Conservation (phyloP, 2,113 vertebrate species). For the Prionailurus bengalensis region DNA sequence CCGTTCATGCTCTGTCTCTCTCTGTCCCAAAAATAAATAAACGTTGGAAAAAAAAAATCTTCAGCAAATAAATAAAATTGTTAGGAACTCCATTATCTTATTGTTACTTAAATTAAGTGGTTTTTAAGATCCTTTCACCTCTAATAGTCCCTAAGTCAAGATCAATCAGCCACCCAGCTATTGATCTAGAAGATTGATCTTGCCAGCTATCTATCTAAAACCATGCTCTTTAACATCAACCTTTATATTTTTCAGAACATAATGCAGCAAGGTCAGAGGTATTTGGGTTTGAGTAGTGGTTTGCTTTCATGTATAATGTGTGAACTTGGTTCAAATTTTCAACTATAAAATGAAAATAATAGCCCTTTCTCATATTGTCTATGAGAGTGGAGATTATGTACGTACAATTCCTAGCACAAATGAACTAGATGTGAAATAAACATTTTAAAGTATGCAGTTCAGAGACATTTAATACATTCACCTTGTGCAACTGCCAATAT, state of each 20-base stretch:
- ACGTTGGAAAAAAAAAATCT: slow-evolving; percentile 19
- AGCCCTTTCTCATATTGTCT: neutral
- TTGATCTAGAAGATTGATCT: neutral
- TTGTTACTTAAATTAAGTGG: neutral
- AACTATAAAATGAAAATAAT: neutral
- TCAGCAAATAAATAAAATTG: neutral
- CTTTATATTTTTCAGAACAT: neutral
- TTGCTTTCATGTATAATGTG: neutral
- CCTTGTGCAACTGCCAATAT: neutral
- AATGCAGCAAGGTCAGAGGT: neutral
- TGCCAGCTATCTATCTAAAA: neutral
- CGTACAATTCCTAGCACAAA: neutral
- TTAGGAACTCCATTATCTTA: neutral
- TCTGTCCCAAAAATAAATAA: too few species aligned
- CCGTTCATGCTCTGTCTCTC: too few species aligned
- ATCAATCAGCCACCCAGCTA: neutral
- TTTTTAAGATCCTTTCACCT: neutral
- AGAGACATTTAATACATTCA: neutral
- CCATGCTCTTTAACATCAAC: neutral
- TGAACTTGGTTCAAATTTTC: neutral
- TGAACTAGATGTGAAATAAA: neutral
- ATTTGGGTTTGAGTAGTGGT: neutral
- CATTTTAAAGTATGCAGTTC: neutral
- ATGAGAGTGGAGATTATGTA: neutral
- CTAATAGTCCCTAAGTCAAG: neutral